Evolutionary conservation across 2,797 vertebrate species (phyloP).

Genomic region (Taenioides sp.): DNA sequence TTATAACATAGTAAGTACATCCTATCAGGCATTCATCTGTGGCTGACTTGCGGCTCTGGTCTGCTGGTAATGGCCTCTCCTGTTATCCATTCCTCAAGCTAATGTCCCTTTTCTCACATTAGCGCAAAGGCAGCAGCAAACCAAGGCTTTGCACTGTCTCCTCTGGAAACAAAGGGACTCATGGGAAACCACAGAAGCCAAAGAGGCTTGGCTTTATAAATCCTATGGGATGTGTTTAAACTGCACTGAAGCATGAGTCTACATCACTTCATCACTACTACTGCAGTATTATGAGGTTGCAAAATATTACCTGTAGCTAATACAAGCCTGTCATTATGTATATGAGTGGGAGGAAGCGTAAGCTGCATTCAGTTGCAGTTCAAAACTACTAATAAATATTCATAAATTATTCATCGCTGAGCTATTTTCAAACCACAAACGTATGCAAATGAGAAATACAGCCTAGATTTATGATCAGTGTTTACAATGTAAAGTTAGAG

Average conservation of each 20-base stretch:
- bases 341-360: neutral
- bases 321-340: neutral
- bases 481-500: neutral
- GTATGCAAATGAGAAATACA: slow-evolving; percentile 13
- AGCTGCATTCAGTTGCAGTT: neutral
- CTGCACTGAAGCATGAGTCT: neutral
- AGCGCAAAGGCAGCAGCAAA: neutral
- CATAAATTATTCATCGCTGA: slow-evolving; percentile 3
- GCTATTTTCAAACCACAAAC: slow-evolving; percentile 7
- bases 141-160: slow-evolving; percentile 35
- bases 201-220: slow-evolving; percentile 17
- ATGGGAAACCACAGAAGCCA: slow-evolving; percentile 19
- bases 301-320: neutral
- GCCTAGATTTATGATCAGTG: slow-evolving; percentile 6
- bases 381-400: slow-evolving; percentile 5
- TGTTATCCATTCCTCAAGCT: slow-evolving; percentile 68
- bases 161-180: slow-evolving; percentile 36
- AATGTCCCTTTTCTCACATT: slow-evolving; percentile 44
- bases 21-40: slow-evolving; percentile 3
- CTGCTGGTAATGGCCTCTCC: slow-evolving; percentile 67
- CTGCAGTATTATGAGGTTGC: neutral
- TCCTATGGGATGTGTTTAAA: slow-evolving; percentile 22
- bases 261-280: neutral
- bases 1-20: neutral
- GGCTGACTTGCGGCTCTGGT: slow-evolving; percentile 44